phyloP scores from a whole-genome alignment of 2,888 invertebrate genomes.

The Drosophila nr. perissopoda region DNA sequence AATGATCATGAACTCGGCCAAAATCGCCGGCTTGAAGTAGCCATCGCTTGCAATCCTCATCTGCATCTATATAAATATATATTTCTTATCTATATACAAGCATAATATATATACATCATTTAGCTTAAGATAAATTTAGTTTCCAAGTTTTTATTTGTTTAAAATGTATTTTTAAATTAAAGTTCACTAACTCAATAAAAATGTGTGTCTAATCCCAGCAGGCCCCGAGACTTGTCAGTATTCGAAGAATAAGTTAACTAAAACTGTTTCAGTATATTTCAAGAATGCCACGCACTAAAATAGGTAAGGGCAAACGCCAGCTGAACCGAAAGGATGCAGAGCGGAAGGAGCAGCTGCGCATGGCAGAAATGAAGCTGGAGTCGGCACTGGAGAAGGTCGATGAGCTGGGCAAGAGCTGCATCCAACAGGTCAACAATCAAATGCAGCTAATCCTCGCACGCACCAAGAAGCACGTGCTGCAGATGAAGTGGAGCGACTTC shows the following conservation, averaged over 20 bases:
- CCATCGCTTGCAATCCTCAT: neutral
- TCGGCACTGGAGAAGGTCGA: constrained; percentile 66
- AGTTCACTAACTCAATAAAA: constrained; percentile 40
- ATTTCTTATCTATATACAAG: constrained; percentile 19
- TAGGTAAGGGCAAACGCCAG: constrained; percentile 79
- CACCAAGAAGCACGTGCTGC: constrained; percentile 61
- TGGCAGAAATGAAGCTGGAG: constrained; percentile 75
- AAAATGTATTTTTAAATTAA: constrained; percentile 38
- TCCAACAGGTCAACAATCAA: constrained; percentile 47
- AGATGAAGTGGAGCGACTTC: constrained; percentile 75
- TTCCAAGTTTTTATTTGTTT: constrained; percentile 10
- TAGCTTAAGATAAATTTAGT: constrained; percentile 28
- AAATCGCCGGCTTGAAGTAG: constrained; percentile 67
- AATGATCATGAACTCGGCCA: constrained; percentile 81
- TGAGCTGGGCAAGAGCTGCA: constrained; percentile 37
- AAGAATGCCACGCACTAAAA: constrained; percentile 82
- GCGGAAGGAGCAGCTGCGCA: constrained; percentile 73
- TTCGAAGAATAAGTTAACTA: neutral
- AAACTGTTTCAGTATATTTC: neutral
- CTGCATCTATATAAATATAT: constrained; percentile 4
- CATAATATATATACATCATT: constrained; percentile 24
- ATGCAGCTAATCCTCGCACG: constrained; percentile 54
- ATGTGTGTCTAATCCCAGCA: constrained; percentile 35
- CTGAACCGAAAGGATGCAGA: constrained; percentile 56
- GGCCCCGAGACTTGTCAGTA: neutral